Base-by-base conservation (phyloP, 2,113 vertebrate species). In the Colistium nudipinnis region DNA sequence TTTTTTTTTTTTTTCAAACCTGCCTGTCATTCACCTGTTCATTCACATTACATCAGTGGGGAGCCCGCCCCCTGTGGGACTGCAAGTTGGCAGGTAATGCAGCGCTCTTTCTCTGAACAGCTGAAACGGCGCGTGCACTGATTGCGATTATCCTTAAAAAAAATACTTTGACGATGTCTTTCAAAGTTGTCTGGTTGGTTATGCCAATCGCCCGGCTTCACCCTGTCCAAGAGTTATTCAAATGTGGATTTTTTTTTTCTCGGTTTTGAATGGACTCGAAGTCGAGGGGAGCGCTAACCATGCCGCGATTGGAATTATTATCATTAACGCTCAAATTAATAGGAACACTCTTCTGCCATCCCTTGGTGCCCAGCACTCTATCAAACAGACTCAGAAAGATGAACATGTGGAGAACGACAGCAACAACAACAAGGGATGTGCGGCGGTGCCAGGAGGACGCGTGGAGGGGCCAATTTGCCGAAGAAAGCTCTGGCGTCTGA, bases 401-500 rank as follows among this genome's bases (percentile, higher is more conserved):
- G 25, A 53, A 66, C 74, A 51, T 38, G 55, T 61, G 45, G 48
- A 55, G 22, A 74, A 54, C 60, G 28, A 67, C 53, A 83, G 67
- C 55, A 77, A 79, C 60, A 77, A 79, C 71, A 78, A 65, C 67
- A 60, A 67, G 12, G 30, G 68, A 81, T 73, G 80, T 70, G 74
- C 75, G 74, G 51, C 16, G 55, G 59, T 74, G 71, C 76, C 60
- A 56, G 71, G 57, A 82, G 76, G 78, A 87, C 75, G 69, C 82
- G 62, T 82, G 62, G 73, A n/a, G n/a, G 74, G 81, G 76, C 76
- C 81, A 89, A 86, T 86, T 87, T 87, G 45, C 67, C 55, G 70
- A 25, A 75, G 73, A 75, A 78, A 82, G 70, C 87, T 84, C 60
- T 53, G 16, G 75, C 54, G 54, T 85, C 67, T 65, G 74, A 77